Base-by-base conservation (phyloP, 2,113 vertebrate genomes). In the Sigmodon hispidus region DNA sequence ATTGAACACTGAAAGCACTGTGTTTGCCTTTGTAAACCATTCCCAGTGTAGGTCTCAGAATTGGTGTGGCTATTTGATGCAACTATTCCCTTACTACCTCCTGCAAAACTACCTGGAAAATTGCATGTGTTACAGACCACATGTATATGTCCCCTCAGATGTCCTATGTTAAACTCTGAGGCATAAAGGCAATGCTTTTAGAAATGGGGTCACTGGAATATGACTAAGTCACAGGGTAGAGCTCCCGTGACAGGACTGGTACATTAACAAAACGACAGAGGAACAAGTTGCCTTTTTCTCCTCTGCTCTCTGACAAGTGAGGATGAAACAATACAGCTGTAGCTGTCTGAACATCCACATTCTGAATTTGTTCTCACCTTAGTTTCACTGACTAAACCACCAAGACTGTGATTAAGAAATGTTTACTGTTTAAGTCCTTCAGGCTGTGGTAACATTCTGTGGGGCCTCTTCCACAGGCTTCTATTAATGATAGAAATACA, bases 21-120 rank as follows among this genome's bases (percentile, higher is more conserved):
- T 7, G 34, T 1, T 16, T 17, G 24, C 11, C 31, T 24, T 40
- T 40, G 22, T 16, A 81, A 59, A 59, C 10, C 26, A 45, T 34
- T 12, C 31, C 17, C 19, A 7, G 9, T 11, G 5, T 67, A 36
- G 45, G 29, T 67, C 12, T 69, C 43, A 36, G 7, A 12, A 22
- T 21, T 31, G 4, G 9, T 4, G 0, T 0, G 59, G n/a, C 31
- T 36, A 0, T 11, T 19, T 13, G 16, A 55, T 0, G 5, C 4
- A 17, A 22, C 12, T 34, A 9, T 43, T 16, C n/a, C n/a, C 67
- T 69, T 17, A 2, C 19, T 11, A 9, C 15, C 7, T 59, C 34
- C 55, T 31, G 48, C 26, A 19, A 45, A 63, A 5, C 4, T 77
- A 69, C 48, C 77, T 72, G 31, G 21, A 0, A n/a, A 19, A 13